phyloP scores from a whole-genome alignment of 2,113 vertebrate species.

The Syngnathoides biaculeatus region DNA sequence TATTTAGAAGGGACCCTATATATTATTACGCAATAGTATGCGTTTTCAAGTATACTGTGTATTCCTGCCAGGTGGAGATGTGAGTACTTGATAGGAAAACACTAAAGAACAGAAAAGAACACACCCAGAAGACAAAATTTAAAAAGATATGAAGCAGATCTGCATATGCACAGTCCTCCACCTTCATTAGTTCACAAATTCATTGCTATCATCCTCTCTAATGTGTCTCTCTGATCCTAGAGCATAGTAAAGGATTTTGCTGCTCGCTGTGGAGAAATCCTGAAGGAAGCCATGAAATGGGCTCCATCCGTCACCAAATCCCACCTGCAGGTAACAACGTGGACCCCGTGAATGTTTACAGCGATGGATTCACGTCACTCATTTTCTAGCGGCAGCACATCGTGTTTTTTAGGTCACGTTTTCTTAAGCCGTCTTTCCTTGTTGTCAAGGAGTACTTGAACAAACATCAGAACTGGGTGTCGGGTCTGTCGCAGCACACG shows the following conservation, averaged over 20 bases:
- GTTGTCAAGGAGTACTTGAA: slow-evolving; percentile 88
- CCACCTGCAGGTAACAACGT: slow-evolving; percentile 87
- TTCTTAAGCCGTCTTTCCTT: not conserved
- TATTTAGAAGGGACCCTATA: not conserved
- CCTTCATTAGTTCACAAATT: not conserved
- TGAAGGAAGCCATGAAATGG: slow-evolving; percentile 99
- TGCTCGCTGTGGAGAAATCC: slow-evolving; percentile 94
- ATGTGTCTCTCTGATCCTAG: slow-evolving; percentile 50
- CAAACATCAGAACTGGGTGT: slow-evolving; percentile 98
- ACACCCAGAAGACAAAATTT: no score
- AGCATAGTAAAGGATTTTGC: slow-evolving; percentile 98
- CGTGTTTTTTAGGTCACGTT: not conserved
- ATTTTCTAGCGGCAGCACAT: not conserved
- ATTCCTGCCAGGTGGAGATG: no score
- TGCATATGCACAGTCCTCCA: not conserved
- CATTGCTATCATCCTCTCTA: not conserved
- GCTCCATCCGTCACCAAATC: slow-evolving; percentile 96
- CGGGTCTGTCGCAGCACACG: slow-evolving; percentile 95
- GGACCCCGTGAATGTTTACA: not conserved
- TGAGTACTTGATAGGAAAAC: no score
- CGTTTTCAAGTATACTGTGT: no score
- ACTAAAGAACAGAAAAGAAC: no score
- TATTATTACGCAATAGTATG: no score
- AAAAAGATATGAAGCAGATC: no score
- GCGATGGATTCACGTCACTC: not conserved